These are phyloP conservation scores for Dermochelys coriacea DNA, from an alignment of 2,797 vertebrate species.

Conservation along the genomic window DNA sequence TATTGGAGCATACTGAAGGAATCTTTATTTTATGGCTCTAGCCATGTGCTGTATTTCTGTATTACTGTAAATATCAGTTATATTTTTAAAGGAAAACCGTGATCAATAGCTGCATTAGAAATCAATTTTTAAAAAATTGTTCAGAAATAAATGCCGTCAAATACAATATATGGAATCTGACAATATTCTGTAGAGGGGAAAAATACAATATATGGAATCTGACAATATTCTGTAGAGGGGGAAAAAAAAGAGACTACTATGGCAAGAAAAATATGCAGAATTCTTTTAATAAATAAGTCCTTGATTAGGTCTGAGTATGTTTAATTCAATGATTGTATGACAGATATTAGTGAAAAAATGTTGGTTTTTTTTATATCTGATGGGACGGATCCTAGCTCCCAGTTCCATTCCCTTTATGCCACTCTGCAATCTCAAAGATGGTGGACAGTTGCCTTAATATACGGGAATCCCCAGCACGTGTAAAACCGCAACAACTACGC, in stretches of 20 bases:
- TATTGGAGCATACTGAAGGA: not conserved
- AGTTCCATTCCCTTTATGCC: not conserved
- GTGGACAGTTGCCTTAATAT: not conserved
- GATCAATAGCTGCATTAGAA: not conserved
- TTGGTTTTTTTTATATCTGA: not conserved
- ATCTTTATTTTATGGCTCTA: not conserved
- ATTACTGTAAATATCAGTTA: not conserved
- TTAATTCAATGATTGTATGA: not conserved
- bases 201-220: not conserved
- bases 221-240: accelerated
- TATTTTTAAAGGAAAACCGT: not conserved
- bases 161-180: not conserved
- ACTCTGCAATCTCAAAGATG: not conserved
- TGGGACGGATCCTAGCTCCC: not conserved
- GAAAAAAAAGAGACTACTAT: not conserved
- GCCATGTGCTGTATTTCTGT: not conserved
- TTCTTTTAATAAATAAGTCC: not conserved
- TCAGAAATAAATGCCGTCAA: not conserved
- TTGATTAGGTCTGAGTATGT: not conserved
- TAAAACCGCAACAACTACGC: not conserved
- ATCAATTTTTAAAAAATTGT: not conserved
- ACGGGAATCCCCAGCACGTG: not conserved
- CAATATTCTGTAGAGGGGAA: accelerated
- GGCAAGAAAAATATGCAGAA: not conserved
- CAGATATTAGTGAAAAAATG: not conserved